A percentile compares a stretch with the other conserved stretches of the same genome.
Conservation (phyloP, 1,140 invertebrate genomes). For the Drosophila pallidifrons region DNA sequence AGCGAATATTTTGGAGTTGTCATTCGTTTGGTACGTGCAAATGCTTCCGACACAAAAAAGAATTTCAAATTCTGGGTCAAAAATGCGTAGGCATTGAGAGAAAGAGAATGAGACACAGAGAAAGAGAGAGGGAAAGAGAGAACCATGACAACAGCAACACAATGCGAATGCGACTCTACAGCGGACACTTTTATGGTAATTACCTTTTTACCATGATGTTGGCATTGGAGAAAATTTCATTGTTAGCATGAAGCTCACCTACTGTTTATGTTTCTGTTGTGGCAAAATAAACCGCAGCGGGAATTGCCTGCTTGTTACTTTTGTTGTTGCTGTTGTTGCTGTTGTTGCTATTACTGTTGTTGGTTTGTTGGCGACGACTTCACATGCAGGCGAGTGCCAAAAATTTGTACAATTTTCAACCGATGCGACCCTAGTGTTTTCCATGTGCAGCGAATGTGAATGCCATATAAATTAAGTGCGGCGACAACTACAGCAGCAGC, state of each 20-base stretch:
- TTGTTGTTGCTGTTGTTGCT: slow-evolving; percentile 19
- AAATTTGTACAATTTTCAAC: slow-evolving; percentile 74
- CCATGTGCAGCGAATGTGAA: slow-evolving; percentile 60
- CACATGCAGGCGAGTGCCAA: slow-evolving; percentile 63
- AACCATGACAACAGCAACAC: slow-evolving; percentile 9
- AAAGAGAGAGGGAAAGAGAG: background rate
- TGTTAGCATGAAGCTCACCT: slow-evolving; percentile 62
- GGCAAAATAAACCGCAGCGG: slow-evolving; percentile 34
- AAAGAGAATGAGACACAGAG: background rate
- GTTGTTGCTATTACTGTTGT: slow-evolving; percentile 17
- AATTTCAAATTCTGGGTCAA: background rate
- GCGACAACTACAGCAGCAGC: slow-evolving; percentile 65
- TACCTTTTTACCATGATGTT: slow-evolving; percentile 65
- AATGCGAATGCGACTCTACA: background rate
- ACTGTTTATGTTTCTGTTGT: slow-evolving; percentile 43
- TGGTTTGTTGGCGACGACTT: slow-evolving; percentile 26
- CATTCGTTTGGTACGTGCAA: slow-evolving; percentile 3
- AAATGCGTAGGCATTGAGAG: slow-evolving; percentile 2
- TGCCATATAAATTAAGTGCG: slow-evolving; percentile 81
- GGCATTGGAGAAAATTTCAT: slow-evolving; percentile 68
- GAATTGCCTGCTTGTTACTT: slow-evolving; percentile 30
- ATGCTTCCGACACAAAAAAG: background rate
- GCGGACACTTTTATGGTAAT: slow-evolving; percentile 68
- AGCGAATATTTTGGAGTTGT: slow-evolving; percentile 6
- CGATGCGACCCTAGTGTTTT: slow-evolving; percentile 15